phyloP scores from a whole-genome alignment of 2,113 vertebrate genomes.

The Ptychochromis oligacanthus region DNA sequence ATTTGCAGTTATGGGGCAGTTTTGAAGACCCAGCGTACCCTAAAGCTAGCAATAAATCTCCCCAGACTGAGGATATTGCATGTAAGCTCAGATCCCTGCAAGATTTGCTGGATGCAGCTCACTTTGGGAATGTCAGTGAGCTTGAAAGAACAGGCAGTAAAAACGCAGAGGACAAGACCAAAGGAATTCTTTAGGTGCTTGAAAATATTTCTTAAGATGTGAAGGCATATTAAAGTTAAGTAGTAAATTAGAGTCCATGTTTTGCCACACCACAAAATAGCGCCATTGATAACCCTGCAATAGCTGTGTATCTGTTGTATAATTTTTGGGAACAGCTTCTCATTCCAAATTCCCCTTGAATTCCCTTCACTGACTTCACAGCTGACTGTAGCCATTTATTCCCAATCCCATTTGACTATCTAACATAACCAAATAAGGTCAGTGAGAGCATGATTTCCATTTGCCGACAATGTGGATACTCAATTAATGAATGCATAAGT shows the following conservation, averaged over 20 bases:
- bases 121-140: conserved; percentile 33
- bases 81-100: conserved; percentile 44
- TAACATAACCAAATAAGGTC: conserved; percentile 54
- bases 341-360: conserved; percentile 71
- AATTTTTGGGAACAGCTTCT: conserved; percentile 25
- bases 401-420: conserved; percentile 40
- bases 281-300: not conserved
- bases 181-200: not conserved
- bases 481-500: conserved; percentile 42
- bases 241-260: not conserved
- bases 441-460: conserved; percentile 53
- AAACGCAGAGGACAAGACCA: conserved; percentile 5
- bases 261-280: not conserved
- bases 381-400: conserved; percentile 21
- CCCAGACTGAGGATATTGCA: conserved; percentile 40
- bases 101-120: conserved; percentile 38
- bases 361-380: conserved; percentile 52
- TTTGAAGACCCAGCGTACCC: conserved; percentile 44
- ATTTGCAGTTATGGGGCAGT: conserved; percentile 48
- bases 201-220: not conserved
- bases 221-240: not conserved
- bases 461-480: conserved; percentile 32
- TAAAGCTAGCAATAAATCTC: conserved; percentile 59
- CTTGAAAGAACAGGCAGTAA: conserved; percentile 45
- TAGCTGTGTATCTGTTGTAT: not conserved